These are phyloP conservation scores for Ormyrus rosae DNA, from an alignment of 2,888 invertebrate species.

Conservation along the genomic window DNA sequence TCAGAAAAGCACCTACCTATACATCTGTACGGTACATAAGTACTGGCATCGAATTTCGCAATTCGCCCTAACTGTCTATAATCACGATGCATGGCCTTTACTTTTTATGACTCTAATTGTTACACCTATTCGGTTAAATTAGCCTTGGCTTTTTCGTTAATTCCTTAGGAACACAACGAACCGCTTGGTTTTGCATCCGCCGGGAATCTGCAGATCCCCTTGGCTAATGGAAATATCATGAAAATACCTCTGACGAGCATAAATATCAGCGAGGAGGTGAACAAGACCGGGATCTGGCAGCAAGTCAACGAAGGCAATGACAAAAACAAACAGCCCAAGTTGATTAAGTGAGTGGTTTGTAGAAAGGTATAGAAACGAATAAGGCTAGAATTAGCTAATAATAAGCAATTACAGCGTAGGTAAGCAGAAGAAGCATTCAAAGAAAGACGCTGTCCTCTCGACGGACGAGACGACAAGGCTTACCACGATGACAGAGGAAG, in stretches of 20 bases:
- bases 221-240: constrained; percentile 93
- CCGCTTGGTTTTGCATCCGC: constrained; percentile 70
- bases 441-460: constrained; percentile 80
- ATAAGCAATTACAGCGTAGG: constrained; percentile 72
- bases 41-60: constrained; percentile 63
- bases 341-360: constrained; percentile 67
- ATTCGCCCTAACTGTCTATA: constrained; percentile 53
- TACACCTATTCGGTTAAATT: constrained; percentile 36
- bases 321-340: constrained; percentile 73
- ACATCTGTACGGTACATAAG: constrained; percentile 51
- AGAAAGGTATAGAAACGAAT: constrained; percentile 3
- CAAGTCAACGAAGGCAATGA: constrained; percentile 87
- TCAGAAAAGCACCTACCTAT: constrained; percentile 65
- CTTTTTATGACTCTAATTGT: constrained; percentile 35
- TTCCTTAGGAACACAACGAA: constrained; percentile 70
- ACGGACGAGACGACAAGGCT: constrained; percentile 81
- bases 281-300: constrained; percentile 95
- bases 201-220: constrained; percentile 89
- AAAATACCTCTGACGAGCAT: constrained; percentile 91
- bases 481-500: constrained; percentile 92
- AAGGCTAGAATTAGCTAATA: constrained; percentile 20
- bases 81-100: constrained; percentile 63
- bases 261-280: constrained; percentile 95
- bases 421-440: constrained; percentile 83
- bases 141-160: constrained; percentile 49